A percentile compares a stretch with the other conserved stretches of the same genome.
Conservation (phyloP, 2,888 invertebrate genomes). For the Galerucella calmariensis region DNA sequence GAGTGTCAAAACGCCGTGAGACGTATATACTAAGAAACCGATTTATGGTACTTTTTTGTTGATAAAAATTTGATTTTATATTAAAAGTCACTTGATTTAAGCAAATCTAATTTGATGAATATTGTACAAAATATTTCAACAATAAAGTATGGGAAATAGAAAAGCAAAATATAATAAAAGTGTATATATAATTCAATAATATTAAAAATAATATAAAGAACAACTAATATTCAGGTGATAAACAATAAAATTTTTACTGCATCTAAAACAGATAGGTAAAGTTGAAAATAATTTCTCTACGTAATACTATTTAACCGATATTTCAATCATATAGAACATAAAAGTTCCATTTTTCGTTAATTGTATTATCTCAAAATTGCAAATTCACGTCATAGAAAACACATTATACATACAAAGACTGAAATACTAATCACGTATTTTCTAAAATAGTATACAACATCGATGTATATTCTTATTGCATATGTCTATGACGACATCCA, state of each 20-base stretch:
- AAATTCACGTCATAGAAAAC: conserved; percentile 15
- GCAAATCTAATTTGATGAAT: no score
- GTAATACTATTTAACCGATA: conserved; percentile 3
- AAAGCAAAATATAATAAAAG: conserved; percentile 12
- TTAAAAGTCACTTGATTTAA: no score
- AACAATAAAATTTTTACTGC: conserved; percentile 19
- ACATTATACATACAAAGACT: conserved; percentile 10
- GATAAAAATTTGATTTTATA: no score
- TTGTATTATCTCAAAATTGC: conserved; percentile 15
- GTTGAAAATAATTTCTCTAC: conserved; percentile 9
- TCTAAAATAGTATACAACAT: conserved; percentile 5
- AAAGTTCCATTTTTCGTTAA: conserved; percentile 4
- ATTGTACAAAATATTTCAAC: neutral
- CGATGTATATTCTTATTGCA: conserved; percentile 10
- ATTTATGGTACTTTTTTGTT: no score
- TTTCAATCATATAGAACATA: conserved; percentile 14
- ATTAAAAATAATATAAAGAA: conserved; percentile 24
- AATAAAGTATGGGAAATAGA: neutral
- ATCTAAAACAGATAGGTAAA: neutral
- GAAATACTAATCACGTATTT: neutral
- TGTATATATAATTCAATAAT: conserved; percentile 24
- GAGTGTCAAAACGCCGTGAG: no score
- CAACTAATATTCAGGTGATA: conserved; percentile 22
- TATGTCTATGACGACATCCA: conserved; percentile 1
- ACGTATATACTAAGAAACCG: no score